Evolutionary conservation across 1,140 invertebrate genomes (phyloP).

Genomic region (Drosophila repletoides): DNA sequence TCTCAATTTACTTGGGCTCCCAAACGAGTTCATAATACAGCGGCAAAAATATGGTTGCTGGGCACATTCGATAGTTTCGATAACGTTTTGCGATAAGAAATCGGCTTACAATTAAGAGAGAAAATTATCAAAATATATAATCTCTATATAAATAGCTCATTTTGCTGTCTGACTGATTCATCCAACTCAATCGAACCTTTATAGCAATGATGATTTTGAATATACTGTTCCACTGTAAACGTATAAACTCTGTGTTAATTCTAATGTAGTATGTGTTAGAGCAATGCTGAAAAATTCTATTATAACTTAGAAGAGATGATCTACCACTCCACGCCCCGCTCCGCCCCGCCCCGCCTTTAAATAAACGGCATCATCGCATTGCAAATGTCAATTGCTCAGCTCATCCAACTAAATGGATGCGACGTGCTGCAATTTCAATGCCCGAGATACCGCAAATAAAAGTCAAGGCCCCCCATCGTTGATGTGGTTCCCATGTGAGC

Average conservation of each 20-base stretch:
- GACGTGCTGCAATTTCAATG: conserved; percentile 59
- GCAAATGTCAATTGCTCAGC: conserved; percentile 54
- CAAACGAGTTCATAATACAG: too few species aligned
- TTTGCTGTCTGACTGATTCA: too few species aligned
- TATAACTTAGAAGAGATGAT: not conserved
- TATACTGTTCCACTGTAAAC: too few species aligned
- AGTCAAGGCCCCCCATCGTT: conserved; percentile 36
- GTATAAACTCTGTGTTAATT: not conserved
- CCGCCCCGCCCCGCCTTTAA: not conserved
- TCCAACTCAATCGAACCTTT: not conserved
- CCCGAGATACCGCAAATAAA: conserved; percentile 40
- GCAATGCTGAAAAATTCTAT: conserved; percentile 16
- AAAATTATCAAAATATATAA: too few species aligned
- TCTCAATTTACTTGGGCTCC: not conserved
- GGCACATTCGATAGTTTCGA: too few species aligned
- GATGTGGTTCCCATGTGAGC: conserved; percentile 37
- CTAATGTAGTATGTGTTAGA: not conserved
- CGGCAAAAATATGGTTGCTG: too few species aligned
- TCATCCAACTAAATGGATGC: conserved; percentile 54
- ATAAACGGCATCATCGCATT: conserved; percentile 12
- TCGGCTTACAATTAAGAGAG: too few species aligned
- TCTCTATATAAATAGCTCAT: too few species aligned
- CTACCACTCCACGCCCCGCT: conserved; percentile 4
- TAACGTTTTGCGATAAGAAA: too few species aligned
- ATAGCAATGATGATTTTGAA: too few species aligned